Percentiles rank a stretch among this genome's conserved stretches.
These are phyloP conservation scores for Mizuhopecten yessoensis DNA, from an alignment of 1,140 invertebrate genomes.

Conservation along the genomic window DNA sequence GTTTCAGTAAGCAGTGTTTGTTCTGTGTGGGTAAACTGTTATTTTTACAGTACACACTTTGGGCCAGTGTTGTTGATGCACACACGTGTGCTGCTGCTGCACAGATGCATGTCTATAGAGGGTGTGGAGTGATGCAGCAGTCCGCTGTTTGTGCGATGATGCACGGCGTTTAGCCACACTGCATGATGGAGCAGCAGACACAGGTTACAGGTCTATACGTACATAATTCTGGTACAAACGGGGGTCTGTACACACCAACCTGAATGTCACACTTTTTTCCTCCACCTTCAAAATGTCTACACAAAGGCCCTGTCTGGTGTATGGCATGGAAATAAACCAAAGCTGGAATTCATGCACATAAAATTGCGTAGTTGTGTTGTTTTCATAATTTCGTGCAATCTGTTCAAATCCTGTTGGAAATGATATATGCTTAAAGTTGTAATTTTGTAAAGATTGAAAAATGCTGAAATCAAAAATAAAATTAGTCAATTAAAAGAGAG, in stretches of 20 bases:
- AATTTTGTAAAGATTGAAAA: too few species aligned
- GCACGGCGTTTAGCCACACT: neutral
- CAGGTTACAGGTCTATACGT: neutral
- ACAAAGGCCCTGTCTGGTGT: neutral
- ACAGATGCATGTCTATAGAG: slow-evolving; percentile 16
- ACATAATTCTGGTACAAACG: slow-evolving; percentile 16
- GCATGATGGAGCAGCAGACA: neutral
- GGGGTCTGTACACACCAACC: neutral
- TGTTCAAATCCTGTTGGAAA: too few species aligned
- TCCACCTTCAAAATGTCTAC: neutral
- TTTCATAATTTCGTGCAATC: too few species aligned
- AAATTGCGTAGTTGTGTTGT: too few species aligned
- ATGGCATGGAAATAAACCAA: neutral
- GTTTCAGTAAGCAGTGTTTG: neutral
- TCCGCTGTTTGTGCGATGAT: slow-evolving; percentile 11
- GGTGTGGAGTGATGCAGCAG: slow-evolving; percentile 22
- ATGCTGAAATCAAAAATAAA: too few species aligned
- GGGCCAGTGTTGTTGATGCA: neutral
- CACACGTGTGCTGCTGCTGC: neutral
- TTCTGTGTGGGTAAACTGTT: neutral
- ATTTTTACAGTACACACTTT: slow-evolving; percentile 25
- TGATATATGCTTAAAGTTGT: too few species aligned
- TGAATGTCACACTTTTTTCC: slow-evolving; percentile 12
- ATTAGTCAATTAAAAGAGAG: too few species aligned
- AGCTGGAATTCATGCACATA: neutral